Conservation (phyloP, 2,113 vertebrate genomes). For the Paradoxurus hermaphroditus region DNA sequence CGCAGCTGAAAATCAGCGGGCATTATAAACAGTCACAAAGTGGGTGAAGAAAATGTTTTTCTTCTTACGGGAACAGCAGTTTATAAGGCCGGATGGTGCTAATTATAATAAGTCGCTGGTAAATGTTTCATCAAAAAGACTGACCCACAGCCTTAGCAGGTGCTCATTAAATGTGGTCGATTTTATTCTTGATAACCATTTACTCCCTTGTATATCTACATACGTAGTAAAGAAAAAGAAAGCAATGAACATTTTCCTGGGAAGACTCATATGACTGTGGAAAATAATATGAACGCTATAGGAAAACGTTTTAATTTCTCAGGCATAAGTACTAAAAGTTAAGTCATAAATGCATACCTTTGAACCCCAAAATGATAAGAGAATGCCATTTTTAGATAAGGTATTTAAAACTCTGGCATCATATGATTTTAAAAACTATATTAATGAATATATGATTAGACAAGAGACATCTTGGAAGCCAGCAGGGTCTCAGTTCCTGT, state of each 20-base stretch:
- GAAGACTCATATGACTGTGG: neutral
- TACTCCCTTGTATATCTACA: slow-evolving; percentile 48
- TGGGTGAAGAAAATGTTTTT: slow-evolving; percentile 70
- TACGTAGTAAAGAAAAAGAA: slow-evolving; percentile 53
- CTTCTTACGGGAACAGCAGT: slow-evolving; percentile 51
- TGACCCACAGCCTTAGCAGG: slow-evolving; percentile 71
- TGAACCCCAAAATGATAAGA: neutral
- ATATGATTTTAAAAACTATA: neutral
- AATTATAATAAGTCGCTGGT: slow-evolving; percentile 73
- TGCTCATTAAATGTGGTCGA: slow-evolving; percentile 70
- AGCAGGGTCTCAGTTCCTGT: neutral
- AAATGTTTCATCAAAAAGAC: slow-evolving; percentile 77
- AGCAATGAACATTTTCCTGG: slow-evolving; percentile 17
- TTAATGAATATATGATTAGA: neutral
- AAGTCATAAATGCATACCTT: neutral
- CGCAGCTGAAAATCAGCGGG: slow-evolving; percentile 66
- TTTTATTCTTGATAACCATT: slow-evolving; percentile 74
- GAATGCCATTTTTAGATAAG: neutral
- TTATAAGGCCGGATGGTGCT: slow-evolving; percentile 70
- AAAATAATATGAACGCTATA: neutral
- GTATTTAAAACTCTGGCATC: neutral
- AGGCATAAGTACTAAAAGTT: neutral
- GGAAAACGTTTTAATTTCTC: neutral
- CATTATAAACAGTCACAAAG: slow-evolving; percentile 66
- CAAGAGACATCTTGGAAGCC: neutral